A percentile compares a stretch with the other conserved stretches of the same genome.
Evolutionary conservation across 2,888 invertebrate species (phyloP).

Genomic region (Spodoptera exigua): DNA sequence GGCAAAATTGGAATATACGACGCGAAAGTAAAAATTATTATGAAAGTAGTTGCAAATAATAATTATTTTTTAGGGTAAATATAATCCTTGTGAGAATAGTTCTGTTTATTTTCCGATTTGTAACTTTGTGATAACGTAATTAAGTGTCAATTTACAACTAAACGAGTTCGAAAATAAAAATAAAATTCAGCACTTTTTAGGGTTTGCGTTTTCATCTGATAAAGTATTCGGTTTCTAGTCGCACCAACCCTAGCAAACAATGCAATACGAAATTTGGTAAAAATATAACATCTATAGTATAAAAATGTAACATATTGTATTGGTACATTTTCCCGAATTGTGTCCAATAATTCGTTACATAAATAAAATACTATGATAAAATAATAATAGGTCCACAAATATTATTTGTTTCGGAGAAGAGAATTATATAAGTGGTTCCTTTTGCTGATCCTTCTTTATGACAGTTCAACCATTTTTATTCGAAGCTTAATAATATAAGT

Average conservation of each 20-base stretch:
- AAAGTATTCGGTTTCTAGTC: not conserved
- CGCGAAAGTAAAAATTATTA: constrained; percentile 9
- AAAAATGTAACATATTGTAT: constrained; percentile 43
- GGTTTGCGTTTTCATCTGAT: too few relatives aligned
- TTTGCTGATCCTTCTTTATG: constrained; percentile 26
- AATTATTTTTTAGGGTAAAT: too few relatives aligned
- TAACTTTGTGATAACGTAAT: too few relatives aligned
- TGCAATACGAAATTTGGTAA: constrained; percentile 44
- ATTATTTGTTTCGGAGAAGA: not conserved
- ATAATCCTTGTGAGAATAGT: too few relatives aligned
- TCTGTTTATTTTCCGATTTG: too few relatives aligned
- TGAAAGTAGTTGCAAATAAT: not conserved
- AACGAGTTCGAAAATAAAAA: too few relatives aligned
- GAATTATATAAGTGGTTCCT: too few relatives aligned
- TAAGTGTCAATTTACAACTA: too few relatives aligned
- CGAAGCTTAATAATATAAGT: too few relatives aligned
- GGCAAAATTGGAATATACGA: constrained; percentile 27
- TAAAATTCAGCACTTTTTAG: too few relatives aligned
- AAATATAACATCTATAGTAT: too few relatives aligned
- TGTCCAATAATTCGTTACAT: constrained; percentile 36
- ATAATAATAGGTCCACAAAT: constrained; percentile 20
- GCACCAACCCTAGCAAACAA: constrained; percentile 30
- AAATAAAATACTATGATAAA: constrained; percentile 43
- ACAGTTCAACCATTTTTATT: constrained; percentile 15
- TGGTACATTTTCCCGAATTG: constrained; percentile 46